These are phyloP conservation scores for Napeogenes sylphis DNA, from an alignment of 2,888 invertebrate species.

Conservation along the genomic window DNA sequence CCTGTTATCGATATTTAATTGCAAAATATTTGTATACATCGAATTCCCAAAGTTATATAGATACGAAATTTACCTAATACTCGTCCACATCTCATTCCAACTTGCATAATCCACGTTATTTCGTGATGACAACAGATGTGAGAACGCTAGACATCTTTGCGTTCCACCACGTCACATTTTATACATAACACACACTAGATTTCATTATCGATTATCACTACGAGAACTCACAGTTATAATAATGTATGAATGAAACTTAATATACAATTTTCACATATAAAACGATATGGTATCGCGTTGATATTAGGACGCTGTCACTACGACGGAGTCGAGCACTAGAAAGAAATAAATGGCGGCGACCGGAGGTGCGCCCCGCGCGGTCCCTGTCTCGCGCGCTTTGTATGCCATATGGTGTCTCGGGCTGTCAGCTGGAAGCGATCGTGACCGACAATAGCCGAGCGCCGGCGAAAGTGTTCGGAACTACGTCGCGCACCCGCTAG, in stretches of 20 bases:
- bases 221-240: conserved; percentile 45
- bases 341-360: conserved; percentile 71
- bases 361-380: conserved; percentile 57
- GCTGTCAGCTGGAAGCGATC: conserved; percentile 73
- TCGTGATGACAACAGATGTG: conserved; percentile 71
- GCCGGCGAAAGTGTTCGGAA: conserved; percentile 71
- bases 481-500: conserved; percentile 31
- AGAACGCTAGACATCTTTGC: conserved; percentile 62
- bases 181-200: conserved; percentile 41
- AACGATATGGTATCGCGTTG: conserved; percentile 60
- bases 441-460: conserved; percentile 59
- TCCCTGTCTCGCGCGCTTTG: conserved; percentile 38
- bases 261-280: conserved; percentile 66
- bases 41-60: conserved; percentile 32
- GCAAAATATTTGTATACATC: conserved; percentile 25
- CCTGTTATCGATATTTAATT: not conserved
- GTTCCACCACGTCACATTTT: conserved; percentile 39
- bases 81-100: conserved; percentile 69
- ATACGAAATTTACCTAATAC: conserved; percentile 66
- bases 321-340: conserved; percentile 67
- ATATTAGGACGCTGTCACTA: conserved; percentile 67
- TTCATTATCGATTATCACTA: conserved; percentile 52
- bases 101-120: conserved; percentile 75
- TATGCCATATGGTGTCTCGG: conserved; percentile 47
- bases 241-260: conserved; percentile 59